These are phyloP conservation scores for Athene cunicularia DNA, from an alignment of 2,113 vertebrate species.

Conservation along the genomic window DNA sequence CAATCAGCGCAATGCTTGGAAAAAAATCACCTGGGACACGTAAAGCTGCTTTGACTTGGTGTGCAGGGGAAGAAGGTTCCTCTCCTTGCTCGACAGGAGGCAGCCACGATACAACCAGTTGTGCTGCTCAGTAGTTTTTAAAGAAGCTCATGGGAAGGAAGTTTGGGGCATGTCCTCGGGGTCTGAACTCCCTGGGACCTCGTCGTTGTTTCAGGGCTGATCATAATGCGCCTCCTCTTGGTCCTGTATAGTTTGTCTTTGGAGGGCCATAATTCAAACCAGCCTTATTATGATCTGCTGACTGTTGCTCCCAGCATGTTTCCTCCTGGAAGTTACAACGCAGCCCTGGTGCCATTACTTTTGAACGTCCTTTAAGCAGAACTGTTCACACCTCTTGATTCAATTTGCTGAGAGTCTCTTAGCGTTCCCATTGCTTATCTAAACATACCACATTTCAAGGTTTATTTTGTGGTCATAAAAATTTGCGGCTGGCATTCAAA, in stretches of 20 bases:
- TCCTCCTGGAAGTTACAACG: not conserved
- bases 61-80: not conserved
- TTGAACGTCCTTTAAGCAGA: slow-evolving; percentile 6
- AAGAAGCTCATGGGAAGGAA: not conserved
- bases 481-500: slow-evolving; percentile 25
- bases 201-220: not conserved
- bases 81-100: not conserved
- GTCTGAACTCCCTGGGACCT: not conserved
- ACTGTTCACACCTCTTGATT: slow-evolving; percentile 28
- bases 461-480: slow-evolving; percentile 44
- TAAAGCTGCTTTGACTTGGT: not conserved
- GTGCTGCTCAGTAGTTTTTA: not conserved
- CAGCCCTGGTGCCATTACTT: not conserved
- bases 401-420: not conserved
- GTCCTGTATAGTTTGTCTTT: not conserved
- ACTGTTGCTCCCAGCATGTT: not conserved
- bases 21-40: rapidly evolving
- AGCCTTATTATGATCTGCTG: not conserved
- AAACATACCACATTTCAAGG: slow-evolving; percentile 25
- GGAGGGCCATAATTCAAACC: not conserved
- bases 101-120: not conserved
- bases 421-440: slow-evolving; percentile 20
- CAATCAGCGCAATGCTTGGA: not conserved
- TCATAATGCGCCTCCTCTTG: not conserved
- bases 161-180: not conserved